phyloP scores from a whole-genome alignment of 1,140 invertebrate genomes.

The Stegodyphus mimosarum region DNA sequence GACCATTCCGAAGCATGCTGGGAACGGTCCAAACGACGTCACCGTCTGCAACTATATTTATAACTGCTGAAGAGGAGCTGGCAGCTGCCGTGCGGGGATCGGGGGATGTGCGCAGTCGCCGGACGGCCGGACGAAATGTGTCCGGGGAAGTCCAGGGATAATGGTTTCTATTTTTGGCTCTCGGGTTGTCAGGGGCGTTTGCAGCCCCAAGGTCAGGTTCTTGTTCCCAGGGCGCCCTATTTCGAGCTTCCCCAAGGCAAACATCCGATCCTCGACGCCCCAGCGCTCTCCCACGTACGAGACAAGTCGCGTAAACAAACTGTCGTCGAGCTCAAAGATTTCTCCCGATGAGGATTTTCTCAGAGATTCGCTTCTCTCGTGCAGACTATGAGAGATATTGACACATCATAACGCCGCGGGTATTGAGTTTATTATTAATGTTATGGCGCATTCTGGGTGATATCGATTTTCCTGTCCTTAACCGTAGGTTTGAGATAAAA shows the following conservation, averaged over 20 bases:
- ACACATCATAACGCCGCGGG: too few species aligned
- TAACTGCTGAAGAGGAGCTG: background rate
- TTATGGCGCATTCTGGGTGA: too few species aligned
- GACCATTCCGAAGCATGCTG: background rate
- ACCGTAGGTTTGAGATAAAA: too few species aligned
- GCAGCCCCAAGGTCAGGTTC: slow-evolving; percentile 52
- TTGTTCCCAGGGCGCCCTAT: slow-evolving; percentile 29
- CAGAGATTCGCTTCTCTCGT: too few species aligned
- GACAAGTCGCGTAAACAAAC: too few species aligned
- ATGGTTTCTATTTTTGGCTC: slow-evolving; percentile 46
- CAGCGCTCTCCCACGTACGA: too few species aligned
- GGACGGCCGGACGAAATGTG: slow-evolving; percentile 14
- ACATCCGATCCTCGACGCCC: background rate
- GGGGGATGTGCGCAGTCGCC: slow-evolving; percentile 30
- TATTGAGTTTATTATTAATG: too few species aligned
- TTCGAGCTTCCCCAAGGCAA: slow-evolving; percentile 11
- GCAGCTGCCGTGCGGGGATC: background rate
- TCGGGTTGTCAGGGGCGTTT: slow-evolving; percentile 28
- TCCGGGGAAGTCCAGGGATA: slow-evolving; percentile 51
- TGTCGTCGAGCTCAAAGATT: too few species aligned
- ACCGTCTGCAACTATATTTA: background rate
- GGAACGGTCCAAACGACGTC: background rate
- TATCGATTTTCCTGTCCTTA: too few species aligned
- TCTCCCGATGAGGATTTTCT: too few species aligned
- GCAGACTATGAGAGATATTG: too few species aligned